These are phyloP conservation scores for Oreocharis arfaki DNA, from an alignment of 2,113 vertebrate genomes.

Conservation along the genomic window DNA sequence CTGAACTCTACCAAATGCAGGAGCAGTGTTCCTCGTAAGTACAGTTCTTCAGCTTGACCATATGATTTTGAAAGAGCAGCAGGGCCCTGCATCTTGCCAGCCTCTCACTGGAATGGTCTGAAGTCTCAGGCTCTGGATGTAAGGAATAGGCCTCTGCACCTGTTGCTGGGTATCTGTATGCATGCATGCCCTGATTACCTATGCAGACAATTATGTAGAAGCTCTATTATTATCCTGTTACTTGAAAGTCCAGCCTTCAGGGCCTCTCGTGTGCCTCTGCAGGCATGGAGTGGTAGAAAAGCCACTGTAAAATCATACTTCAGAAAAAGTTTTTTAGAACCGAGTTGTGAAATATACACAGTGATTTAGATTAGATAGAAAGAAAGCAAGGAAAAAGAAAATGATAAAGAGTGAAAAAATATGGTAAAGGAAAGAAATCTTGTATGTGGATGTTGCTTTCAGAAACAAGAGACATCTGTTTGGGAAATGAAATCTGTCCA, in stretches of 20 bases:
- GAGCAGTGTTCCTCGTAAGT: not conserved
- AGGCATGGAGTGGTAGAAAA: not conserved
- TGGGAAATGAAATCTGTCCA: slow-evolving; percentile 4
- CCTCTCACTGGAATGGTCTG: rapidly evolving
- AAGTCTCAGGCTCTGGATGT: not conserved
- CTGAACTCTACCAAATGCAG: not conserved
- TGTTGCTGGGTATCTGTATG: not conserved
- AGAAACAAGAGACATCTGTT: slow-evolving; percentile 21
- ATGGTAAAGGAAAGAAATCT: not conserved
- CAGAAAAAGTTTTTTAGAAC: not conserved
- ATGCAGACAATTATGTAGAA: not conserved
- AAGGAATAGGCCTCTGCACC: not conserved
- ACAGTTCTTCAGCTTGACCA: not conserved
- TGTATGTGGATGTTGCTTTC: not conserved
- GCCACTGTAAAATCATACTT: not conserved
- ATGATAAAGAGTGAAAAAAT: rapidly evolving
- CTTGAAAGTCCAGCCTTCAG: not conserved
- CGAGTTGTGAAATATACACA: not conserved
- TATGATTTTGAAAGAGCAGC: not conserved
- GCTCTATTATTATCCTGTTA: not conserved
- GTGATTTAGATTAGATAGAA: not conserved
- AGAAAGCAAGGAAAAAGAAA: not conserved
- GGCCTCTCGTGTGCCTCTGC: not conserved
- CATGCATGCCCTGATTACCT: not conserved
- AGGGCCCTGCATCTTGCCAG: not conserved